phyloP scores from a whole-genome alignment of 2,797 vertebrate species.

The Peromyscus nudipes region DNA sequence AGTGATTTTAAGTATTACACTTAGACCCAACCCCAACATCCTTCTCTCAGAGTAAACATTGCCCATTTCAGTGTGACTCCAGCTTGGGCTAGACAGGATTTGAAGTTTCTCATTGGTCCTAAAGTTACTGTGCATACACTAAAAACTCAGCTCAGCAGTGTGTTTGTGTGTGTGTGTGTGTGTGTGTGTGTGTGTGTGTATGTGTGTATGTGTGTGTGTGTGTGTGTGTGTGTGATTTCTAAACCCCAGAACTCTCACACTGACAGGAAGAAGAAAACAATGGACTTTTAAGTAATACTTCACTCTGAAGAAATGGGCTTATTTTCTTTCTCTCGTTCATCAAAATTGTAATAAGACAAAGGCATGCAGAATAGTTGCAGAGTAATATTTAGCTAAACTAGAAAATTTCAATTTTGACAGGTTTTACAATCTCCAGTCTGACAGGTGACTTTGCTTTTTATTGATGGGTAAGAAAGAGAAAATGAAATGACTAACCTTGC shows the following conservation, averaged over 20 bases:
- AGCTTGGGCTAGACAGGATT: slow-evolving; percentile 63
- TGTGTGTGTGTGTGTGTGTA: neutral
- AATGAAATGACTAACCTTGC: slow-evolving; percentile 75
- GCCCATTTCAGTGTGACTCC: slow-evolving; percentile 74
- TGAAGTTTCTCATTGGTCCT: slow-evolving; percentile 39
- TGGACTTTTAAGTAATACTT: slow-evolving; percentile 5
- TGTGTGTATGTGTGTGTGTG: neutral
- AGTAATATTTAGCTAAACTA: slow-evolving; percentile 76
- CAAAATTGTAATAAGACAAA: slow-evolving; percentile 70
- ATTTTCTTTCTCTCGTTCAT: slow-evolving; percentile 68
- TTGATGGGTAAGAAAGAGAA: slow-evolving; percentile 66
- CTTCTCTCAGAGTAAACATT: slow-evolving; percentile 66
- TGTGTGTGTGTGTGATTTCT: neutral
- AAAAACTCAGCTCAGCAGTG: slow-evolving; percentile 59
- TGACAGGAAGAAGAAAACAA: neutral
- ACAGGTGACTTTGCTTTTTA: slow-evolving; percentile 69
- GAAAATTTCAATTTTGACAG: slow-evolving; percentile 70
- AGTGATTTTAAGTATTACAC: slow-evolving; percentile 84
- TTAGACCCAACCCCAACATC: slow-evolving; percentile 62
- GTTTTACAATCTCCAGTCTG: slow-evolving; percentile 61
- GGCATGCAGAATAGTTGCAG: slow-evolving; percentile 60
- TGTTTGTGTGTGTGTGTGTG: neutral
- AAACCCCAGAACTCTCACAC: neutral
- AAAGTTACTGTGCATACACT: slow-evolving; percentile 9
- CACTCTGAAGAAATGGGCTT: neutral